Evolutionary conservation across 2,113 vertebrate species (phyloP), one percentile per base, ranked within the genome.

Genomic region (Brachionichthys hirsutus): DNA sequence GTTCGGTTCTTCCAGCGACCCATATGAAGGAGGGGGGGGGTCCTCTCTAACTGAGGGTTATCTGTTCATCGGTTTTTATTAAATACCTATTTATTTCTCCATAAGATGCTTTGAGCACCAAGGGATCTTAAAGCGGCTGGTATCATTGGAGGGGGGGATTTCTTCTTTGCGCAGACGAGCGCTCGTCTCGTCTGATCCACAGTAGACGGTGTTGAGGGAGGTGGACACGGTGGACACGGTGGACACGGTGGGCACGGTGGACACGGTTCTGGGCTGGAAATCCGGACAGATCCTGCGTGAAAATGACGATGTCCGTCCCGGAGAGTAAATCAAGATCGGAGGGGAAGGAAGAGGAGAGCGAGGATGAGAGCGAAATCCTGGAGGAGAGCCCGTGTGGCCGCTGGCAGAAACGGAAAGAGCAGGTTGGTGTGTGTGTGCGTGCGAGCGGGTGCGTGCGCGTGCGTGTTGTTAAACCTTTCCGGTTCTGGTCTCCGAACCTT

Each of bases 301-400:
- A 85, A 79, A 91, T 92, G 88, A 92, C 92, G 73, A 91, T 92
- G 89, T 90, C 91, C 47, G 89, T 93, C 86, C 89, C 89, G 78
- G 94, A 93, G 79, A 93, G 92, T 83, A 90, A 89, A 72, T 90
- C 89, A 72, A 92, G 92, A 62, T 93, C 93, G 63, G 91, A 92
- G 76, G 93, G 93, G 54, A 92, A 95, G 70, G 94, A 95, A 77
- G 95, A 96, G 85, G 95, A 97, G 88, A 97, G 95, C 83, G 95
- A 97, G 88, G 95, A 98, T 89, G 95, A 98, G 89, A 95, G 94
- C 46, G 95, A 97, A 75, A 94, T 97, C 83, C 74, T 98, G 92
- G 95, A 97, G 89, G 95, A 97, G 85, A 97, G 95, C 75, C 95
- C 95, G 15, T 97, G 95, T 61, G 95, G 95, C 47, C 93, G 95